These are phyloP conservation scores for Cairina moschata DNA, from an alignment of 2,113 vertebrate genomes.

Conservation along the genomic window DNA sequence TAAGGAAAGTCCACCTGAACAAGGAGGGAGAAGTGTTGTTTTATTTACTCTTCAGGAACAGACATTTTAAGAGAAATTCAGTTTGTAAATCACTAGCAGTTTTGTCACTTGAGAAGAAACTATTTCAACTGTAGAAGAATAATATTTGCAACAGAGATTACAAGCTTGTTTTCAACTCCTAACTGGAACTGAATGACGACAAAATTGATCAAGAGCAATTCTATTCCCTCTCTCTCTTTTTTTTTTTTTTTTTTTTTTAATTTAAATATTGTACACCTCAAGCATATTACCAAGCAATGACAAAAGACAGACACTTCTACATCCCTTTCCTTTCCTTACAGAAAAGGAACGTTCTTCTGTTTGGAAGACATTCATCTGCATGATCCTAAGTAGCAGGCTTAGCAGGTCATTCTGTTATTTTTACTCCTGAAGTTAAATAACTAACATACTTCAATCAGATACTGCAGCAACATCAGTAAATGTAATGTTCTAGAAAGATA, in stretches of 20 bases:
- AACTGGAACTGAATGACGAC: neutral
- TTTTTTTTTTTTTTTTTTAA: neutral
- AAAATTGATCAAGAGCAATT: neutral
- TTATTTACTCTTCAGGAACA: neutral
- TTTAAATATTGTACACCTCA: neutral
- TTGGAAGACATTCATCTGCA: neutral
- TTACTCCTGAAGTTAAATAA: neutral
- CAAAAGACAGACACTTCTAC: neutral
- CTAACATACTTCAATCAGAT: neutral
- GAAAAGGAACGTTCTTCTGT: neutral
- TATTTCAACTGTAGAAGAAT: neutral
- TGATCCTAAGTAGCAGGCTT: neutral
- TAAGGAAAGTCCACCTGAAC: neutral
- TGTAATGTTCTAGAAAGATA: neutral
- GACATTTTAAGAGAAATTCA: neutral
- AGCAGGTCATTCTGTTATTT: neutral
- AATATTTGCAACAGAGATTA: neutral
- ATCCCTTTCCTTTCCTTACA: neutral
- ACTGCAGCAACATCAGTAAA: neutral
- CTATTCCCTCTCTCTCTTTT: neutral
- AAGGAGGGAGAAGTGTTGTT: neutral
- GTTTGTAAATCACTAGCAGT: neutral
- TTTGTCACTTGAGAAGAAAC: neutral
- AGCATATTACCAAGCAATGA: neutral
- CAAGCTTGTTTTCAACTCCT: neutral